These are phyloP conservation scores for Micropoecilia bifurca DNA, from an alignment of 2,797 vertebrate species.

Conservation along the genomic window DNA sequence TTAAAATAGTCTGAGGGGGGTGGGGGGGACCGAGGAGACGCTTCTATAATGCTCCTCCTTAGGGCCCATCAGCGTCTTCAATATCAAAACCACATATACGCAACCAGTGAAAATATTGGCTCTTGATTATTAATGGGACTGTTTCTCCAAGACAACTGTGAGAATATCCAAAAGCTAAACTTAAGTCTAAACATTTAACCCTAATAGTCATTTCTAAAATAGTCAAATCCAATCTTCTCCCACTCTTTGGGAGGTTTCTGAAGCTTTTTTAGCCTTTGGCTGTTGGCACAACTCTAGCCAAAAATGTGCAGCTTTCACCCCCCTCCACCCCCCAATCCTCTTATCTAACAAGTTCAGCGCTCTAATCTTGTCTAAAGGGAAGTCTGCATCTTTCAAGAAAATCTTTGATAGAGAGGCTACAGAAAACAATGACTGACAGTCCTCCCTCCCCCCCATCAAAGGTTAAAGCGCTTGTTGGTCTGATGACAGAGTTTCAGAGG, in stretches of 20 bases:
- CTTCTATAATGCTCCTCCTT: conserved; percentile 50
- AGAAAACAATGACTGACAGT: conserved; percentile 61
- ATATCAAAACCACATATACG: conserved; percentile 44
- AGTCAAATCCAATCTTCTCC: conserved; percentile 38
- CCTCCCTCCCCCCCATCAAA: conserved; percentile 42
- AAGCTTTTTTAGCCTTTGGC: conserved; percentile 35
- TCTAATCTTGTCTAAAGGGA: conserved; percentile 34
- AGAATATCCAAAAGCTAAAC: conserved; percentile 27
- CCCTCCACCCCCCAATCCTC: neutral
- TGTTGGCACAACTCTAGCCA: conserved; percentile 27
- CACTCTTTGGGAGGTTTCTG: conserved; percentile 21
- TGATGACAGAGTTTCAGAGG: conserved; percentile 29
- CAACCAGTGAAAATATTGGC: conserved; percentile 30
- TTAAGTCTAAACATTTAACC: conserved; percentile 10
- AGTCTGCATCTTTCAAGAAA: conserved; percentile 26
- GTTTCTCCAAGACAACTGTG: conserved; percentile 30
- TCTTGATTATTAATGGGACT: conserved; percentile 28
- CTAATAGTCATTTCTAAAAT: conserved; percentile 14
- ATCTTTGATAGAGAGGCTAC: conserved; percentile 13
- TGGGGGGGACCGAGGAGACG: conserved; percentile 66
- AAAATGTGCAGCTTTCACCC: conserved; percentile 31
- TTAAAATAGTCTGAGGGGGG: conserved; percentile 73
- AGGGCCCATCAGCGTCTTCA: conserved; percentile 40
- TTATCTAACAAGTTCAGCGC: conserved; percentile 42
- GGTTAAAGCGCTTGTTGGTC: conserved; percentile 27